Evolutionary conservation across 2,113 vertebrate species (phyloP).

Genomic region (Salvelinus namaycush): DNA sequence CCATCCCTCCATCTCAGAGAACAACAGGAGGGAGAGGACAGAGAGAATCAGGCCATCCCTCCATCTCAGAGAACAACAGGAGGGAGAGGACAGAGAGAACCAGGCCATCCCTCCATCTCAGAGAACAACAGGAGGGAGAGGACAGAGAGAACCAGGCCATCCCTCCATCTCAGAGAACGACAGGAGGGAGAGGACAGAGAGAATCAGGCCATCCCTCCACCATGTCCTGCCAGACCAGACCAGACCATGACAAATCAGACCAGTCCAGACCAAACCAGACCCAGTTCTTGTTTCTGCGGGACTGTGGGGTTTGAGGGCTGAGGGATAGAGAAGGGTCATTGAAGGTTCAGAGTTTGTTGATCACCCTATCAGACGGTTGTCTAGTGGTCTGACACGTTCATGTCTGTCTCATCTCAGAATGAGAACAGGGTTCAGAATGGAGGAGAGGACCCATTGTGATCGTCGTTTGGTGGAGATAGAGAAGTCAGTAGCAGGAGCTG

Average conservation of each 20-base stretch:
- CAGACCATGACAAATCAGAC: background rate
- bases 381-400: too few species aligned
- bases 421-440: too few species aligned
- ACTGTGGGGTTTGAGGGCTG: background rate
- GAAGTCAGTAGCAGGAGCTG: background rate
- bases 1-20: too few species aligned
- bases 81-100: slow-evolving; percentile 43
- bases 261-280: background rate
- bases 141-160: slow-evolving; percentile 32
- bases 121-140: slow-evolving; percentile 32
- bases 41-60: slow-evolving; percentile 18
- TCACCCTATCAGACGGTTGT: too few species aligned
- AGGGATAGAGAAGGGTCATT: too few species aligned
- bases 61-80: slow-evolving; percentile 10
- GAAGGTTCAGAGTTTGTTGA: too few species aligned
- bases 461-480: too few species aligned
- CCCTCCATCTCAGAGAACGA: too few species aligned
- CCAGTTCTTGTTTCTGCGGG: background rate
- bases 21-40: slow-evolving; percentile 40
- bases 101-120: too few species aligned
- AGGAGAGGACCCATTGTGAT: too few species aligned
- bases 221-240: background rate
- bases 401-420: too few species aligned
- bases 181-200: slow-evolving; percentile 47
- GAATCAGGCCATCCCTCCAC: background rate